phyloP scores from a whole-genome alignment of 2,888 invertebrate genomes.

The Itoplectis maculator region DNA sequence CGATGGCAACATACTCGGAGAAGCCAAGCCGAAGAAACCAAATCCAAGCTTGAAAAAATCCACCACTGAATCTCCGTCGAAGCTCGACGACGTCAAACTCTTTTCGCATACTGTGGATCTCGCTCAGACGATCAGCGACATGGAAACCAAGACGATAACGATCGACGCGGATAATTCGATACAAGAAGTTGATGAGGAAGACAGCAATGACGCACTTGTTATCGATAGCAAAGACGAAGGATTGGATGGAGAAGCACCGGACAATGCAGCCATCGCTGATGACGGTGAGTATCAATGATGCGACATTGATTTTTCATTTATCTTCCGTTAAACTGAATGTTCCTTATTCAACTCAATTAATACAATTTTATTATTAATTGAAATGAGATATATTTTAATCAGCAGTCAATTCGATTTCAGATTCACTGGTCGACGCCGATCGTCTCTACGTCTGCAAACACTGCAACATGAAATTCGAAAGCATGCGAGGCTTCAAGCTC shows the following conservation, averaged over 20 bases:
- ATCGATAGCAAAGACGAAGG: constrained; percentile 76
- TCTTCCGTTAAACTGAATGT: too few relatives aligned
- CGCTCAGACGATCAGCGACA: constrained; percentile 57
- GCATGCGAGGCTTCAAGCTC: constrained; percentile 80
- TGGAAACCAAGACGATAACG: constrained; percentile 39
- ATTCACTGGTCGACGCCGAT: constrained; percentile 42
- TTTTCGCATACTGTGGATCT: constrained; percentile 63
- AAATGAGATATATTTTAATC: constrained; percentile 1
- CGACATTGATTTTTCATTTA: too few relatives aligned
- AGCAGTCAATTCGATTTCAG: constrained; percentile 29
- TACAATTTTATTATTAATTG: neutral
- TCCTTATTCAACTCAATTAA: too few relatives aligned
- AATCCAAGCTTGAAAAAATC: constrained; percentile 41
- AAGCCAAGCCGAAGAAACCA: constrained; percentile 34
- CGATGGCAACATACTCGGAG: constrained; percentile 25
- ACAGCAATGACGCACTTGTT: constrained; percentile 71
- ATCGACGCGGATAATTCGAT: constrained; percentile 44
- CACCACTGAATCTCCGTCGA: constrained; percentile 45
- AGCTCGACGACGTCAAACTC: constrained; percentile 13
- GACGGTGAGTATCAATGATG: constrained; percentile 68
- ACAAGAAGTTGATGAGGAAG: constrained; percentile 68
- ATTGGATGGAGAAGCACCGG: constrained; percentile 55
- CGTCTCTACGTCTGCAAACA: constrained; percentile 78
- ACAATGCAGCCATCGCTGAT: constrained; percentile 48
- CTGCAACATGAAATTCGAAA: constrained; percentile 76